phyloP scores from a whole-genome alignment of 2,113 vertebrate genomes.

The Nothocercus julius region DNA sequence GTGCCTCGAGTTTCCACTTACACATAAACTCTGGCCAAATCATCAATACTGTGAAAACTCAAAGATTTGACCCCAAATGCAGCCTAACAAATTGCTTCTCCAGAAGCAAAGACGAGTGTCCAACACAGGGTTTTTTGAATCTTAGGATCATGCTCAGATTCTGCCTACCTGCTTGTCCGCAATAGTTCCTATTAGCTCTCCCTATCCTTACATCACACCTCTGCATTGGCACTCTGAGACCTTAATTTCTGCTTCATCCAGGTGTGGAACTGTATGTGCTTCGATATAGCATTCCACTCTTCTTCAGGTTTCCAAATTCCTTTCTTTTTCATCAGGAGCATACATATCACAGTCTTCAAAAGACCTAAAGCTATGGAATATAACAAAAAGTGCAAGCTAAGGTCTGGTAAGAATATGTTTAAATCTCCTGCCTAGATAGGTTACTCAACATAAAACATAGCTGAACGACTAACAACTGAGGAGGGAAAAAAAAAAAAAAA shows the following conservation, averaged over 20 bases:
- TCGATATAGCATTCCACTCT: not conserved
- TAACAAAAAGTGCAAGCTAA: not conserved
- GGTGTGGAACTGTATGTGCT: not conserved
- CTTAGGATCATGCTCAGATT: not conserved
- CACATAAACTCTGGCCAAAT: slow-evolving; percentile 1
- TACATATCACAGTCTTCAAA: not conserved
- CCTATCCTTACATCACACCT: not conserved
- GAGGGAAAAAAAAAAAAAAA: not conserved
- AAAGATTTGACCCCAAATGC: not conserved
- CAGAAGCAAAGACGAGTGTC: not conserved
- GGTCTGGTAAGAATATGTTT: not conserved
- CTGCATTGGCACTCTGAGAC: not conserved
- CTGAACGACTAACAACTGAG: not conserved
- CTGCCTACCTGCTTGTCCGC: not conserved
- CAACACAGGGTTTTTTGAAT: not conserved
- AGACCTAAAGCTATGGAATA: not conserved
- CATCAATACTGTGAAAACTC: not conserved
- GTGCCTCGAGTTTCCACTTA: not conserved
- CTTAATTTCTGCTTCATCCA: not conserved
- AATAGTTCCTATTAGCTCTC: not conserved
- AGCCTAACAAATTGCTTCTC: not conserved
- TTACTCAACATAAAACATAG: not conserved
- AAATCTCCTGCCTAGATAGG: not conserved
- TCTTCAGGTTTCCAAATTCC: not conserved
- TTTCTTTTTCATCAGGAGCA: not conserved